phyloP scores from a whole-genome alignment of 1,140 invertebrate genomes.

The Hirudo medicinalis region DNA sequence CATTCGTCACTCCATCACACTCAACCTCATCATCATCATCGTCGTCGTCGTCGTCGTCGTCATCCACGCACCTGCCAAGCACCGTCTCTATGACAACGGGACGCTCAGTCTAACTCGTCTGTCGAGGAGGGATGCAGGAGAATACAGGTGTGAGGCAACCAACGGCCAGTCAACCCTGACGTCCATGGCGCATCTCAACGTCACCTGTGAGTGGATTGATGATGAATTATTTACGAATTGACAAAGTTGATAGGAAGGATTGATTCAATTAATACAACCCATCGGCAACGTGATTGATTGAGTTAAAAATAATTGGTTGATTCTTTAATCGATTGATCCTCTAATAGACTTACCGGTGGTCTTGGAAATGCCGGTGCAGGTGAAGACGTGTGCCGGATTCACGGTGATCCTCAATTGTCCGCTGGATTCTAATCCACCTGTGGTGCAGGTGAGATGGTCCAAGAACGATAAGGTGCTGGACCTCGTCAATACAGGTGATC shows the following conservation, averaged over 20 bases:
- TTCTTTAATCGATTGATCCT: background rate
- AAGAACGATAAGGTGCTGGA: conserved; percentile 3
- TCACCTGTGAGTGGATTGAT: background rate
- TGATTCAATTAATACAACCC: background rate
- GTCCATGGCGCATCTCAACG: too few species aligned
- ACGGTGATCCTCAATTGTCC: background rate
- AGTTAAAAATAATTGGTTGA: background rate
- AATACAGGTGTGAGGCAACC: background rate
- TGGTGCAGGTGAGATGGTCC: background rate
- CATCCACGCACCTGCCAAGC: background rate
- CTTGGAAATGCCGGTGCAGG: conserved; percentile 1
- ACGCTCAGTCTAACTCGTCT: background rate
- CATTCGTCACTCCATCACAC: background rate
- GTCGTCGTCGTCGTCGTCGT: conserved; percentile 4
- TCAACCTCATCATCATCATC: background rate
- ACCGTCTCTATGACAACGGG: background rate
- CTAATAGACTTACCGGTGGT: background rate
- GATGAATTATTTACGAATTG: background rate
- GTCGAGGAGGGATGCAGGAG: background rate
- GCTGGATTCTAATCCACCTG: background rate
- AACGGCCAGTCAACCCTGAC: too few species aligned
- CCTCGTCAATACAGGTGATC: too few species aligned
- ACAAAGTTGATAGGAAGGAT: background rate
- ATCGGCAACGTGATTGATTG: too few species aligned
- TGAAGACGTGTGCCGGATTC: background rate